Conservation (phyloP, 2,888 invertebrate species). For the Drosophila maculinotata region DNA sequence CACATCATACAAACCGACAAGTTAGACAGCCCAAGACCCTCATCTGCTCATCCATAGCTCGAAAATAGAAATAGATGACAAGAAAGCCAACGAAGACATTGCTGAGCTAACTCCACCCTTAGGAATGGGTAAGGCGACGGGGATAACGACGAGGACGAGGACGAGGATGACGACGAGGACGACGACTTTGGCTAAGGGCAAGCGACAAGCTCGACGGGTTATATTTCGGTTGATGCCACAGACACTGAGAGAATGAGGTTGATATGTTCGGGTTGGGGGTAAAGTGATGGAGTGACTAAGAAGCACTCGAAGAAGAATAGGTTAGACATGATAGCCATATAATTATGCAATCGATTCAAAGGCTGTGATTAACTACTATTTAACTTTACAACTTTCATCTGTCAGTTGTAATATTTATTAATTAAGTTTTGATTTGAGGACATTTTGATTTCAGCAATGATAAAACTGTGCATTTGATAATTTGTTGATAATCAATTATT, state of each 20-base stretch:
- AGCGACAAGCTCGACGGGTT: constrained; percentile 72
- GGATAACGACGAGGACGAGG: constrained; percentile 16
- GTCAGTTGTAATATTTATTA: background rate
- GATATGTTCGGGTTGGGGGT: background rate
- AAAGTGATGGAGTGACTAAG: too few species aligned
- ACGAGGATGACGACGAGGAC: constrained; percentile 30
- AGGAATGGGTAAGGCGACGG: constrained; percentile 21
- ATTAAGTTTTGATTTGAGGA: background rate
- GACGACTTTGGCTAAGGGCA: constrained; percentile 79
- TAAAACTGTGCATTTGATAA: too few species aligned
- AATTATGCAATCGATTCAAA: constrained; percentile 4
- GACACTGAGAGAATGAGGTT: constrained; percentile 46
- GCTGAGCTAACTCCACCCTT: constrained; percentile 30
- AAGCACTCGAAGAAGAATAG: background rate
- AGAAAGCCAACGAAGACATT: constrained; percentile 77
- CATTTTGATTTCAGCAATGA: background rate
- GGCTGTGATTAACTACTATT: constrained; percentile 2
- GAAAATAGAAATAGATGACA: constrained; percentile 80
- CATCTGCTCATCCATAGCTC: constrained; percentile 76
- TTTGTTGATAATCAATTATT: too few species aligned
- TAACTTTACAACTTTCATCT: background rate
- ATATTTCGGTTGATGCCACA: constrained; percentile 43
- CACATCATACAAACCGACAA: constrained; percentile 80
- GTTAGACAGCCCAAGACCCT: constrained; percentile 80
- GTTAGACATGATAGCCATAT: constrained; percentile 17